Evolutionary conservation across 1,140 invertebrate species (phyloP), one percentile per base, ranked within the genome.

Genomic region (Trichonephila clavata): DNA sequence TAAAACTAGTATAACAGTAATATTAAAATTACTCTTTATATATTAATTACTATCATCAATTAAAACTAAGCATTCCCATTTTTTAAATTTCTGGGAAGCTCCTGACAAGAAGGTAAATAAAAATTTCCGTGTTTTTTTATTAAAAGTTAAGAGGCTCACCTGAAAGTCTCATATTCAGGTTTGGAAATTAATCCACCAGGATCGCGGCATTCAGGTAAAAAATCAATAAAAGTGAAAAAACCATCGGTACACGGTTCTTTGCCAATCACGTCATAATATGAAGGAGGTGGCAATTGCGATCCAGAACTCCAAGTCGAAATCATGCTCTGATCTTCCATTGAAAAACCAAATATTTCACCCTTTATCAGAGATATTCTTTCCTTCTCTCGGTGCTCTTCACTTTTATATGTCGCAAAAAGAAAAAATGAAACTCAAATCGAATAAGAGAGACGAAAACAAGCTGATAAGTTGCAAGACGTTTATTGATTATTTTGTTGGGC

Each of bases 141-240:
- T 61, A 39, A 27, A 71, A 18, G 13, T 6, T 50, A 7, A 27
- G 18, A n/a, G n/a, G 4, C 89, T 91, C 50, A 91, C 89, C 89
- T 83, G 59, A 91, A 91, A 43, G 10, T 60, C 61, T 83, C 89
- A 83, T 27, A 91, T 39, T 83, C 68, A 14, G 77, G 50, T 8
- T 32, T 60, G 59, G 50, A 60, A 39, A 91, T 71, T 8, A 89
- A 50, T 14, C 86, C 80, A 21, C 89, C 89, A 43, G 57, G 59
- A 43, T 60, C 59, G 32, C 20, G 59, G 16, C 21, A 50, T n/a
- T 91, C 71, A 8, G 93, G 93, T 83, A 94, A 83, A 27, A 94
- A 94, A 80, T 94, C 93, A 13, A 94, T 27, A 88, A 92, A 94
- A 21, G 93, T 92, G 13, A 94, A 80, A 39, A 83, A 81, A 20